Base-by-base conservation (phyloP, 2,113 vertebrate genomes). In the Mastomys coucha region DNA sequence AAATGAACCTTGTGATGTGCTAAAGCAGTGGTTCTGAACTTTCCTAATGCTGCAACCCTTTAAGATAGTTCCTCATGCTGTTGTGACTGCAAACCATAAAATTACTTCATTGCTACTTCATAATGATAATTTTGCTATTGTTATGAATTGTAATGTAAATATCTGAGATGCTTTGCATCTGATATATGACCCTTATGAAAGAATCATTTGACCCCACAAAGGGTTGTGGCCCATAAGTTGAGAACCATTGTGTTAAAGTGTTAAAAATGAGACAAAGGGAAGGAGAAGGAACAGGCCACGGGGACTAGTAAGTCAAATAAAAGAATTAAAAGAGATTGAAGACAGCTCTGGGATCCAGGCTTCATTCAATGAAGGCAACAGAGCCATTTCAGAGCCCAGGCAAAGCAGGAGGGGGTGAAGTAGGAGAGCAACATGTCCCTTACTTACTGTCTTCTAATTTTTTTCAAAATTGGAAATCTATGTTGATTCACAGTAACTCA, bases 361-460 rank as follows among this genome's bases (percentile, higher is more conserved):
- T 63, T 10, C 9, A 8, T 53, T 11, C 22, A 39, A 24, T 49
- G 42, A 45, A 9, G 19, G 76, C 16, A n/a, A 17, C 88, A 51
- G 22, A 22, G 14, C 42, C 26, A 14, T 22, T 53, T 56, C 19
- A 60, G 73, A 70, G 24, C 14, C 8, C 4, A 73, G 8, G 7
- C 42, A 45, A 69, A 45, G 33, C 19, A 42, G 63, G 39, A 75
- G 14, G 24, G 28, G 5, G 6, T 42, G 14, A 6, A n/a, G 51
- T 16, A 42, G 24, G 4, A 7, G 1, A 13, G 2, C 0, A 42
- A 8, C 12, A 5, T 14, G 45, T 26, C 14, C 42, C 58, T 76
- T 0, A n/a, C 58, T 76, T 0, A n/a, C 20, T 1, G n/a, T 10
- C n/a, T 31, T 42, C 77, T 93, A 51, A 9, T 72, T 39, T 91